phyloP scores from a whole-genome alignment of 2,113 vertebrate genomes.

The Butorides virescens region DNA sequence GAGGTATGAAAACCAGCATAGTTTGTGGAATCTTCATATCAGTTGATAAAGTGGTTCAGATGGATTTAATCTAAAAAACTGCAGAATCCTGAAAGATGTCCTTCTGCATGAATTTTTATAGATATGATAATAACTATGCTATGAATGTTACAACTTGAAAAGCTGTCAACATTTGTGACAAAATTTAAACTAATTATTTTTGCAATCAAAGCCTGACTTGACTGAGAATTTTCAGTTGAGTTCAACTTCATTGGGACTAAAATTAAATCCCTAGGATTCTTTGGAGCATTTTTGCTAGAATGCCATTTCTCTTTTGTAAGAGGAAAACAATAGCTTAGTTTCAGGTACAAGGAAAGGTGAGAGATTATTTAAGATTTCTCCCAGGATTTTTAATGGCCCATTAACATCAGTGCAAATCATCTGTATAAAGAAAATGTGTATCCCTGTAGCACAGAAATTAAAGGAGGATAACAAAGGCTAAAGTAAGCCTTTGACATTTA shows the following conservation, averaged over 20 bases:
- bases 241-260: not conserved
- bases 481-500: not conserved
- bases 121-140: not conserved
- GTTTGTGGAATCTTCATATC: not conserved
- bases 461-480: not conserved
- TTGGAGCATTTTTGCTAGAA: not conserved
- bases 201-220: not conserved
- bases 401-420: not conserved
- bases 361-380: constrained; percentile 2
- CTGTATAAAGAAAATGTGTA: not conserved
- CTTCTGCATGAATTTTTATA: not conserved
- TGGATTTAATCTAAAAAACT: not conserved
- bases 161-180: constrained; percentile 6
- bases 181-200: not conserved
- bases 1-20: not conserved
- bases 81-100: not conserved
- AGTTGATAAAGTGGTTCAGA: not conserved
- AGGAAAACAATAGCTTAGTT: not conserved
- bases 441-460: not conserved
- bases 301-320: not conserved
- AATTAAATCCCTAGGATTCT: not conserved
- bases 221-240: constrained; percentile 6
- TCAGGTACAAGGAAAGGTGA: not conserved
- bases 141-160: not conserved
- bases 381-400: not conserved